phyloP scores from a whole-genome alignment of 2,888 invertebrate species.

The Mythimna lalbum region DNA sequence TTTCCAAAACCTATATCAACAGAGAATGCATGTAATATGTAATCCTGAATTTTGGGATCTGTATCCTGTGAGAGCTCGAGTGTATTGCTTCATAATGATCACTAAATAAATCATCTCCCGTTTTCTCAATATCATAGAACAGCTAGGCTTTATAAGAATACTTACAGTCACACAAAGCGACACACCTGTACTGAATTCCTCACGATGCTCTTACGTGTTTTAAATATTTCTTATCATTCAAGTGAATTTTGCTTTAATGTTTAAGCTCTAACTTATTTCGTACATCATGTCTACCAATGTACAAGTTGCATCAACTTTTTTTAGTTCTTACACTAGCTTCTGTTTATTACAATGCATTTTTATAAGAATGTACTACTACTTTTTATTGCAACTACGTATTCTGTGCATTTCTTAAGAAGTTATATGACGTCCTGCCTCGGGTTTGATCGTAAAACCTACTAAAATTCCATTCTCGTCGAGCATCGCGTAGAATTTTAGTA shows the following conservation, averaged over 20 bases:
- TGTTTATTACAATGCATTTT: constrained; percentile 41
- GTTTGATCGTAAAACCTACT: constrained; percentile 28
- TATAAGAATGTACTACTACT: constrained; percentile 33
- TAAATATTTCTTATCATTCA: constrained; percentile 53
- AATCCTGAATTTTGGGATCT: constrained; percentile 84
- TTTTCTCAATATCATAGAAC: constrained; percentile 76
- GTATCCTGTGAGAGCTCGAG: constrained; percentile 83
- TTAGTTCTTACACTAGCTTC: constrained; percentile 30
- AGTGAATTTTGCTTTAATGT: constrained; percentile 59
- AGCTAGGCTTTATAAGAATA: constrained; percentile 80
- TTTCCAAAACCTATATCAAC: constrained; percentile 88
- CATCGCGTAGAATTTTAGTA: constrained; percentile 71
- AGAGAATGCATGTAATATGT: constrained; percentile 84
- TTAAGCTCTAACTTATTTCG: constrained; percentile 54
- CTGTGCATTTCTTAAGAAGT: constrained; percentile 28
- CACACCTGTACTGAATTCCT: constrained; percentile 67
- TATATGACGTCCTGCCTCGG: constrained; percentile 19
- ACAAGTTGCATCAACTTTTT: constrained; percentile 28
- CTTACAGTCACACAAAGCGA: constrained; percentile 61
- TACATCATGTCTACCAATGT: constrained; percentile 30
- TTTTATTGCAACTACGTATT: constrained; percentile 28
- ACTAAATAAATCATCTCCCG: constrained; percentile 73
- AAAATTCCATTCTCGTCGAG: constrained; percentile 55
- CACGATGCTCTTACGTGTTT: constrained; percentile 67
- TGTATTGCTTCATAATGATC: constrained; percentile 81